A percentile compares a stretch with the other conserved stretches of the same genome.
phyloP scores from a whole-genome alignment of 2,113 vertebrate species.

The Anolis sagrei region DNA sequence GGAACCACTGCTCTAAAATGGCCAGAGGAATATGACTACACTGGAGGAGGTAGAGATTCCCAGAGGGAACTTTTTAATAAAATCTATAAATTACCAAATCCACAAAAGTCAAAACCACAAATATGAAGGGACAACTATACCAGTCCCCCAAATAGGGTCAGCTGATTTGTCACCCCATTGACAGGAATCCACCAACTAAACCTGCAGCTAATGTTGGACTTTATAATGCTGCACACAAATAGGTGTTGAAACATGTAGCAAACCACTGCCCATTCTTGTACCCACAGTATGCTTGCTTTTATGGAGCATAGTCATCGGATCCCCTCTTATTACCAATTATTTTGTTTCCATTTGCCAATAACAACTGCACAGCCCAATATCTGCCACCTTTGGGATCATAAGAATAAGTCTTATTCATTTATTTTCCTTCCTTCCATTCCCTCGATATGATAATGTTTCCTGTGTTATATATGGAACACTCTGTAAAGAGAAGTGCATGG shows the following conservation, averaged over 20 bases:
- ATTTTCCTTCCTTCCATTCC: slow-evolving; percentile 61
- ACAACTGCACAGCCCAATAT: slow-evolving; percentile 65
- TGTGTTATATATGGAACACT: slow-evolving; percentile 21
- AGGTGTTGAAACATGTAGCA: slow-evolving; percentile 37
- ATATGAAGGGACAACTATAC: no score
- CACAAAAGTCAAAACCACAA: no score
- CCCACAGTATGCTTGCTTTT: slow-evolving; percentile 27
- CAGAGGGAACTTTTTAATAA: no score
- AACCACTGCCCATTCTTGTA: slow-evolving; percentile 45
- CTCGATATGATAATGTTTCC: slow-evolving; percentile 44
- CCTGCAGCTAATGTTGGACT: neutral
- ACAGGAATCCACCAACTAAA: no score
- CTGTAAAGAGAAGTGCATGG: slow-evolving; percentile 29
- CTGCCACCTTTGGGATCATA: slow-evolving; percentile 49
- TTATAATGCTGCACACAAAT: neutral
- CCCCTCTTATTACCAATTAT: slow-evolving; percentile 43
- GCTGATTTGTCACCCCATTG: no score
- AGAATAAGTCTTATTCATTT: slow-evolving; percentile 65
- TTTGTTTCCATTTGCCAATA: slow-evolving; percentile 69
- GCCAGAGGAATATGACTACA: no score
- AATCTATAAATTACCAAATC: no score
- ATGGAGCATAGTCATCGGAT: slow-evolving; percentile 48
- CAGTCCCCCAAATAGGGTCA: no score
- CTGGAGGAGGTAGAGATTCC: no score
- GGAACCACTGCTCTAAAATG: no score